These are phyloP conservation scores for Chelmon rostratus DNA, from an alignment of 2,797 vertebrate genomes.

Conservation along the genomic window DNA sequence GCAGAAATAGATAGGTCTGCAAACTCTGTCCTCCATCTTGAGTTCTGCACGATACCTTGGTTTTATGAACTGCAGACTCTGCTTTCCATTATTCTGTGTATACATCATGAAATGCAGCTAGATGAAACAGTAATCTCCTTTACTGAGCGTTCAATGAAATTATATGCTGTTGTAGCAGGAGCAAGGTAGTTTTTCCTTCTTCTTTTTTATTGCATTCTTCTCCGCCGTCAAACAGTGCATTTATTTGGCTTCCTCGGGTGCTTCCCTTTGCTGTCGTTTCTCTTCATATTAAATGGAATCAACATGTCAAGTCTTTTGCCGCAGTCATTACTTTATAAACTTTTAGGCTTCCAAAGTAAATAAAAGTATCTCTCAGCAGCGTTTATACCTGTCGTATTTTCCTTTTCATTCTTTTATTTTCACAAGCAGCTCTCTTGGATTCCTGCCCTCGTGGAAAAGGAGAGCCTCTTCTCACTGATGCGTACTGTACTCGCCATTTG, in stretches of 20 bases:
- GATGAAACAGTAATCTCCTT: constrained; percentile 75
- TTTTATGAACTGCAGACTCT: constrained; percentile 64
- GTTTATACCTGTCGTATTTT: constrained; percentile 39
- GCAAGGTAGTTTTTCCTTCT: constrained; percentile 12
- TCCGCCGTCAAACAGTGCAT: constrained; percentile 59
- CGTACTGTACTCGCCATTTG: constrained; percentile 16
- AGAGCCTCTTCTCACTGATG: constrained; percentile 2
- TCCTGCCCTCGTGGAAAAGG: constrained; percentile 1
- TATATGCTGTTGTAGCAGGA: constrained; percentile 60
- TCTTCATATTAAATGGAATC: constrained; percentile 70
- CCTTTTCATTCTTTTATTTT: constrained; percentile 32
- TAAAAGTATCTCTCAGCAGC: constrained; percentile 53
- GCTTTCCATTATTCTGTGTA: constrained; percentile 53
- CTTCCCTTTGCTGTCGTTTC: constrained; percentile 61
- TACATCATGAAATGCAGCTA: constrained; percentile 61
- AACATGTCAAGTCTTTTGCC: constrained; percentile 68
- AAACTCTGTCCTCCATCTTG: constrained; percentile 67
- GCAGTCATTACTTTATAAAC: constrained; percentile 77
- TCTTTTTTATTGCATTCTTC: constrained; percentile 70
- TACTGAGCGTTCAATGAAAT: constrained; percentile 75
- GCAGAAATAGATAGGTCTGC: constrained; percentile 69
- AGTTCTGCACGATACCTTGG: constrained; percentile 18
- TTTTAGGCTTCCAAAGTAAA: constrained; percentile 61
- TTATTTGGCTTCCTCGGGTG: constrained; percentile 65
- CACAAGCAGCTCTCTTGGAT: constrained; percentile 38